Evolutionary conservation across 2,797 vertebrate species (phyloP).

Genomic region (Pseudomugil tenellus): DNA sequence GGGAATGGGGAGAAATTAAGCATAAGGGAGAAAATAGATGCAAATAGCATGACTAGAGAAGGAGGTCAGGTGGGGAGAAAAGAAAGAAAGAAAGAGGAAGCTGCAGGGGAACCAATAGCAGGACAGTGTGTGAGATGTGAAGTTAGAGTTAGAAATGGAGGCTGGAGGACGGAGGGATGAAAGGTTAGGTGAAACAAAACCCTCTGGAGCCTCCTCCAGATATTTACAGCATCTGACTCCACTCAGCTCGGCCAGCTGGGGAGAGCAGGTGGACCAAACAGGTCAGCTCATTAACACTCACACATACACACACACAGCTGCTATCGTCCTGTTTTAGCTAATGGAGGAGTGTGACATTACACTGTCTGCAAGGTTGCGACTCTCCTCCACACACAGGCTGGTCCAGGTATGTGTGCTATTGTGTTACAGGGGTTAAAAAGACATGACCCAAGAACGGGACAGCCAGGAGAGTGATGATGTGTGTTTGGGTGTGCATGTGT

Average conservation of each 20-base stretch:
- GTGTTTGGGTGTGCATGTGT: slow-evolving; percentile 51
- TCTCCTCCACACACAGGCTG: slow-evolving; percentile 15
- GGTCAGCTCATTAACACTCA: slow-evolving; percentile 83
- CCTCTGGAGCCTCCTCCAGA: slow-evolving; percentile 66
- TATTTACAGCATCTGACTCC: slow-evolving; percentile 75
- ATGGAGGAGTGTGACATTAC: slow-evolving; percentile 39
- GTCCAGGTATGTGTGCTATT: slow-evolving; percentile 51
- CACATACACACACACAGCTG: slow-evolving; percentile 44
- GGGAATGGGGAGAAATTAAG: neutral
- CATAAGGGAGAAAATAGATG: neutral
- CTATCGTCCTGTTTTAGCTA: slow-evolving; percentile 55
- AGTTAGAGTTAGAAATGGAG: slow-evolving; percentile 25
- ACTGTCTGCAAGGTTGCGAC: slow-evolving; percentile 37
- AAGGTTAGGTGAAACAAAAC: slow-evolving; percentile 53
- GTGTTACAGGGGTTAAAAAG: slow-evolving; percentile 70
- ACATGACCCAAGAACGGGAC: slow-evolving; percentile 55
- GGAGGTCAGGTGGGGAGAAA: slow-evolving; percentile 30
- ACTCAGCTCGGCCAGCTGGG: slow-evolving; percentile 76
- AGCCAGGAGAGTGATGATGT: slow-evolving; percentile 49
- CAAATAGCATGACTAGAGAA: slow-evolving; percentile 9
- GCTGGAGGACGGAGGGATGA: slow-evolving; percentile 18
- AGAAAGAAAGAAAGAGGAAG: neutral
- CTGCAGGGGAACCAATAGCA: neutral
- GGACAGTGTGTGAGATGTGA: slow-evolving; percentile 20
- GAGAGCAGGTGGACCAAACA: slow-evolving; percentile 82